Evolutionary conservation across 1,140 invertebrate species (phyloP).

Genomic region (Habropoda laboriosa): DNA sequence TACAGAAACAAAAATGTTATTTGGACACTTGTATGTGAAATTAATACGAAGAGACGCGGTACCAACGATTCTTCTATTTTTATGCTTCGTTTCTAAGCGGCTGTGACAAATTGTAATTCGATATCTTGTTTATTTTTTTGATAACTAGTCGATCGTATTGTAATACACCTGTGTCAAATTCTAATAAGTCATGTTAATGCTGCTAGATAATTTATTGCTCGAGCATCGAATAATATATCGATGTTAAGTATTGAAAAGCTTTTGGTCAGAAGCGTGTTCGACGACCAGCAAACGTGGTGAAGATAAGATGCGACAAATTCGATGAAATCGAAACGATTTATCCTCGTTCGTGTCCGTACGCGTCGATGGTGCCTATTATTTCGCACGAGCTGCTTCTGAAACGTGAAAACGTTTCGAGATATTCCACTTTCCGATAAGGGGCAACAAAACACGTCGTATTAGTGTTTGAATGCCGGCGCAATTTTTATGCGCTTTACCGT

Average conservation of each 20-base stretch:
- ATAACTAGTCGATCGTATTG: not conserved
- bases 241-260: not conserved
- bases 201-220: constrained; percentile 20
- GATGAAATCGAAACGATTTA: constrained; percentile 17
- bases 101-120: constrained; percentile 25
- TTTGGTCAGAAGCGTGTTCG: not conserved
- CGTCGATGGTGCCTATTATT: not conserved
- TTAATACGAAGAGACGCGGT: not conserved
- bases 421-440: constrained; percentile 12
- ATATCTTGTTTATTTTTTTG: constrained; percentile 39
- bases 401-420: not conserved
- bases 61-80: not conserved
- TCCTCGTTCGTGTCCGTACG: not conserved
- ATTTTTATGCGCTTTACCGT: not conserved
- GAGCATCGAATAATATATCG: not conserved
- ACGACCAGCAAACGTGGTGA: not conserved
- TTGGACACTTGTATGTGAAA: too few relatives aligned
- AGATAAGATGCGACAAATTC: constrained; percentile 20
- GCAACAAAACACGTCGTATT: constrained; percentile 11
- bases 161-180: constrained; percentile 1
- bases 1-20: not conserved
- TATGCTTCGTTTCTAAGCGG: constrained; percentile 1
- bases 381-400: not conserved
- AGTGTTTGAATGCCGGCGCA: not conserved
- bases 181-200: too few relatives aligned